Evolutionary conservation across 1,140 invertebrate species (phyloP).

Genomic region (Theocolax elegans): DNA sequence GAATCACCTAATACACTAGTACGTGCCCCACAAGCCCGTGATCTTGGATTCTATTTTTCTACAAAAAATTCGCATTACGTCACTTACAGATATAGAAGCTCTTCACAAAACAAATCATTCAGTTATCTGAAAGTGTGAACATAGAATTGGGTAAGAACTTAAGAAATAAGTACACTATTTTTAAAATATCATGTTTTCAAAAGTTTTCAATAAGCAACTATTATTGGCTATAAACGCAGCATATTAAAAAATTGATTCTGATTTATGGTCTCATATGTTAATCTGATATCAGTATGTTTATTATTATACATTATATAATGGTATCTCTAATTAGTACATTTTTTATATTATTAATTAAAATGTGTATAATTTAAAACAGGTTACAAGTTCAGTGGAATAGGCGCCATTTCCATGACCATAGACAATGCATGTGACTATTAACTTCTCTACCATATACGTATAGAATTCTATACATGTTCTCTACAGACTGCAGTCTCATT

Average conservation of each 20-base stretch:
- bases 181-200: too few species aligned
- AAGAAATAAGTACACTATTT: too few species aligned
- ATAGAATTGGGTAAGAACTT: conserved; percentile 92
- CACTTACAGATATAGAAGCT: conserved; percentile 90
- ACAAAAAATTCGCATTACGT: conserved; percentile 88
- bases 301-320: conserved; percentile 84
- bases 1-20: conserved; percentile 70
- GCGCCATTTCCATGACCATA: too few species aligned
- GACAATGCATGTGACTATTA: too few species aligned
- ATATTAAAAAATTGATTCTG: conserved; percentile 83
- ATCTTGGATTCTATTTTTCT: conserved; percentile 87
- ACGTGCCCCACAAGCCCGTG: conserved; percentile 71
- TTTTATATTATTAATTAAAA: too few species aligned
- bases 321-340: neutral
- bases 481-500: too few species aligned
- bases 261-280: conserved; percentile 90
- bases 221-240: conserved; percentile 91
- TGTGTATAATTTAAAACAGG: too few species aligned
- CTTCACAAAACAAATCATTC: conserved; percentile 92
- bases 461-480: too few species aligned
- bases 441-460: too few species aligned
- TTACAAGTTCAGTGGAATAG: conserved; percentile 97
- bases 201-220: conserved; percentile 95
- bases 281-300: conserved; percentile 93
- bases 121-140: conserved; percentile 95